Evolutionary conservation across 1,140 invertebrate genomes (phyloP).

Genomic region (Anoplophora glabripennis): DNA sequence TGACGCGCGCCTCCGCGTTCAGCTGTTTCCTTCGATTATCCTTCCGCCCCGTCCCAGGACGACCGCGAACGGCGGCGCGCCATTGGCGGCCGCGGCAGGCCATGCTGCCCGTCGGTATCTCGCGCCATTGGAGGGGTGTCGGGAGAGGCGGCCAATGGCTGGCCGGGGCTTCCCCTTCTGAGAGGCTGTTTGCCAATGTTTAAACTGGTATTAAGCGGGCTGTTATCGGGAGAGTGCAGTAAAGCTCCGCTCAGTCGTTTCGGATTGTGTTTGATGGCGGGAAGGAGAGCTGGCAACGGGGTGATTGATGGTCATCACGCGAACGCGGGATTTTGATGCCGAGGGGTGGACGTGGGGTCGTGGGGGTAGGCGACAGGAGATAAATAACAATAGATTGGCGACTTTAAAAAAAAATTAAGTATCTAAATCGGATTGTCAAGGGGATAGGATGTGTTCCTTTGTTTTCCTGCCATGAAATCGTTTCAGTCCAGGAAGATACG

Average conservation of each 20-base stretch:
- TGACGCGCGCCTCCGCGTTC: neutral
- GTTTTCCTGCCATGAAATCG: no score
- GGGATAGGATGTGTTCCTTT: no score
- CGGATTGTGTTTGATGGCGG: no score
- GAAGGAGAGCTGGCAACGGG: neutral
- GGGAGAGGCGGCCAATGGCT: neutral
- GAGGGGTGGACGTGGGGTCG: neutral
- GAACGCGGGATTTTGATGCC: neutral
- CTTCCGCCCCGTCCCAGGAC: neutral
- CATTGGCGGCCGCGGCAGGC: neutral
- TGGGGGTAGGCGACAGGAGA: neutral
- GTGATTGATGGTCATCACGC: neutral
- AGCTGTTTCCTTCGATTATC: slow-evolving; percentile 4
- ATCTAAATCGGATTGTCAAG: no score
- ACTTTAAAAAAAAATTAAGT: no score
- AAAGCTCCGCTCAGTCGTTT: no score
- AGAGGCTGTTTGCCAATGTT: slow-evolving; percentile 5
- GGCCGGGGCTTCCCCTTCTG: neutral
- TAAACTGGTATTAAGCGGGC: slow-evolving; percentile 4
- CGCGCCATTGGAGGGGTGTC: neutral
- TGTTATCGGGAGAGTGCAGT: no score
- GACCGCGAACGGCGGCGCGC: neutral
- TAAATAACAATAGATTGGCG: no score
- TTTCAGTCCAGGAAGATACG: no score
- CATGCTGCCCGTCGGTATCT: neutral